Evolutionary conservation across 2,113 vertebrate genomes (phyloP), one percentile per base, ranked within the genome.

Genomic region (Dasyornis broadbenti): DNA sequence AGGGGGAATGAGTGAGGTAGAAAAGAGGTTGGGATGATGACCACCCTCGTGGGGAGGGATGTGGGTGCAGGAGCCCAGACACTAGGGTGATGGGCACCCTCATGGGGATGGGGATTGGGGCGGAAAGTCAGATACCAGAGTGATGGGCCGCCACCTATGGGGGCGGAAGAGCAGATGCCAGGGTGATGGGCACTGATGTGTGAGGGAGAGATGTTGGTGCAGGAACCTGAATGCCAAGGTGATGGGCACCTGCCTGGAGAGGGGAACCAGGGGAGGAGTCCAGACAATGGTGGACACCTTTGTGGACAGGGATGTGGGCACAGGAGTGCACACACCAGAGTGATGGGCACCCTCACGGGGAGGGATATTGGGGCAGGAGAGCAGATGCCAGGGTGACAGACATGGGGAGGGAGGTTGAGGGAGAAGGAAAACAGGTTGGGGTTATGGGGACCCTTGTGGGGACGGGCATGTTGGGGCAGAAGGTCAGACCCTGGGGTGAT

Each of bases 1-100:
- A 61, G 27, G 19, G 31, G 19, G 22, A 69, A 61, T 15, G 31
- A 50, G 28, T 0, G 1, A 68, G 22, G 40, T 0, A 0, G 21
- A 26, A 35, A 49, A 71, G 64, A 61, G 8, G 11, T 30, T 53
- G 5, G 9, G 69, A 50, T 13, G 20, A 59, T 39, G 13, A 69
- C 45, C 45, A 8, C 15, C 28, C 6, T 7, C 4, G 12, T 8
- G 16, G 53, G 2, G 11, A 24, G n/a, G 9, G 33, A 21, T 45
- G 4, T 40, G 63, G 11, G 1, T 44, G 37, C 16, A n/a, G 18
- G 14, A 69, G 12, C 9, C 27, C 13, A 7, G 20, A 50, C 2
- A 20, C 10, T 1, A 0, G 39, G 23, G 39, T 15, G 37, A 56
- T 72, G 30, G 42, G 31, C 20, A 71, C 13, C 31, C 66, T 35